A percentile compares a stretch with the other conserved stretches of the same genome.
Conservation (phyloP, 2,113 vertebrate genomes). For the Triplophysa dalaica region DNA sequence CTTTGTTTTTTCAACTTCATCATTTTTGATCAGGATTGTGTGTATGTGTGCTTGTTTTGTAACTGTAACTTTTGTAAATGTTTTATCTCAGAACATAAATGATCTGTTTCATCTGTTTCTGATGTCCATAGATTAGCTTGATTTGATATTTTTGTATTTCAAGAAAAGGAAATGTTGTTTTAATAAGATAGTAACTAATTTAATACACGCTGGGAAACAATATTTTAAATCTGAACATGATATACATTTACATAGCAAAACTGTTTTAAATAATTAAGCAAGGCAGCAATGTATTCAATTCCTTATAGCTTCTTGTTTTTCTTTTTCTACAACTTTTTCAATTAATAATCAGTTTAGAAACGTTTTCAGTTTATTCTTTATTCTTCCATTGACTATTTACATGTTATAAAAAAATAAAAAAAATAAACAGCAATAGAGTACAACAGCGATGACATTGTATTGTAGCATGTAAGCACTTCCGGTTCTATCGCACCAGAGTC, state of each 20-base stretch:
- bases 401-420: too few species aligned
- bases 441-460: too few species aligned
- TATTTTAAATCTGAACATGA: neutral
- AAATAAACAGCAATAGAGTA: too few species aligned
- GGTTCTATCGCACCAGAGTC: too few species aligned
- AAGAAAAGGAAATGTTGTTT: neutral
- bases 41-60: neutral
- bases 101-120: constrained; percentile 18
- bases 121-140: neutral
- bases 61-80: neutral
- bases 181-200: too few species aligned
- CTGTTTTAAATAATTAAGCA: neutral
- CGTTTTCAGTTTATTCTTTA: too few species aligned
- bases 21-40: constrained; percentile 17
- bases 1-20: constrained; percentile 16
- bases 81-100: constrained; percentile 20
- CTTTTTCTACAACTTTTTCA: too few species aligned
- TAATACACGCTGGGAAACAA: neutral
- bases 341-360: too few species aligned
- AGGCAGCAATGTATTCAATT: neutral
- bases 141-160: neutral
- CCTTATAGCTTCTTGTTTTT: too few species aligned
- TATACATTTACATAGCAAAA: neutral
- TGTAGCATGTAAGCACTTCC: too few species aligned
- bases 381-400: too few species aligned